phyloP scores from a whole-genome alignment of 2,113 vertebrate genomes.

The Brienomyrus longianalis region DNA sequence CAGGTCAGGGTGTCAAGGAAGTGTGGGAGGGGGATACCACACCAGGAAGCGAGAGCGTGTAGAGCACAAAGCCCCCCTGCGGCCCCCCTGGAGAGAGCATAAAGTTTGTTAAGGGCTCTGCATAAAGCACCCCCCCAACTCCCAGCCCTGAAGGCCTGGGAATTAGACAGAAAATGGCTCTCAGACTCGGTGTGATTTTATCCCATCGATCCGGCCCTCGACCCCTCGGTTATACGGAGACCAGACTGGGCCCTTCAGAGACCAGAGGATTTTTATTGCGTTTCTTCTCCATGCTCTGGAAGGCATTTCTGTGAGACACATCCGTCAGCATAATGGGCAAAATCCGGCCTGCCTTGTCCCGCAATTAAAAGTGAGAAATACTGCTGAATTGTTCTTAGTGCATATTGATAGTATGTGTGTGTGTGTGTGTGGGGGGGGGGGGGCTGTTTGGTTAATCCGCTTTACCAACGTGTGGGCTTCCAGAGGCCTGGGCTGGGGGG shows the following conservation, averaged over 20 bases:
- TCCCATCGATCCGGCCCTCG: slow-evolving; percentile 16
- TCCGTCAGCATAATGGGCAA: neutral
- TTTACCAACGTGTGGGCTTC: no score
- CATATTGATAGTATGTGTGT: neutral
- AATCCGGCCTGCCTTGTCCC: neutral
- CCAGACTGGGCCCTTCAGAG: neutral
- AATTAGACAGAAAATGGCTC: slow-evolving; percentile 22
- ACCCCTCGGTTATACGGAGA: slow-evolving; percentile 3
- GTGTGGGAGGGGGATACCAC: neutral
- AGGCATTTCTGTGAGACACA: slow-evolving; percentile 3
- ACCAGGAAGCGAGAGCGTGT: neutral
- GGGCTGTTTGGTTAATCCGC: no score
- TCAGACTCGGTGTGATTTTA: slow-evolving; percentile 22
- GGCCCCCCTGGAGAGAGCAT: neutral
- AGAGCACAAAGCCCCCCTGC: neutral
- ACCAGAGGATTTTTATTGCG: slow-evolving; percentile 13
- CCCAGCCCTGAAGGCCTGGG: neutral
- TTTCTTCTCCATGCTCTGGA: slow-evolving; percentile 5
- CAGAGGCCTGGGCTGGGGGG: no score
- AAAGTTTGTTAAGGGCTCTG: neutral
- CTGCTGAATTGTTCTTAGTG: neutral
- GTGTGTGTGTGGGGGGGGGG: neutral
- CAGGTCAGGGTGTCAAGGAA: neutral
- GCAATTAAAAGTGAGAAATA: slow-evolving; percentile 11
- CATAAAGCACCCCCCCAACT: neutral